Evolutionary conservation across 1,140 invertebrate genomes (phyloP), one percentile per base, ranked within the genome.

Genomic region (Phenacoccus solenopsis): DNA sequence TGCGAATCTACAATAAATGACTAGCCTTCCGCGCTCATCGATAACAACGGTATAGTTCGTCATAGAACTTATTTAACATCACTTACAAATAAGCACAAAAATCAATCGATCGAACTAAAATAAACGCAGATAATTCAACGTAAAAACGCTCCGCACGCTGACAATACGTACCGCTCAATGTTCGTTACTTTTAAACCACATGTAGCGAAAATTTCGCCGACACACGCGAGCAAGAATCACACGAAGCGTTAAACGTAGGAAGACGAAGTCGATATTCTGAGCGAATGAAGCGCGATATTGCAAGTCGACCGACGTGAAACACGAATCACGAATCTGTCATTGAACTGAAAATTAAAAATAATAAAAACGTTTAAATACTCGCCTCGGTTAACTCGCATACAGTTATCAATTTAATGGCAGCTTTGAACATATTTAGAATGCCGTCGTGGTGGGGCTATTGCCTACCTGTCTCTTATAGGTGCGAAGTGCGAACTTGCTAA

Each of bases 291-390:
- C n/a, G n/a, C 13, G 13, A 32, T 32, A 32, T 7, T 32, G 30
- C 5, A 13, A 32, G 30, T 32, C 30, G 30, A 7, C 13, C 38
- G 38, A 9, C 16, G 38, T n/a, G 38, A 49, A 49, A 16, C 13
- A 16, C 38, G 38, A 16, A 49, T 16, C 13, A 10, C 38, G 38
- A 49, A 49, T 49, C 38, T 49, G 38, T 49, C 38, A 49, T 49
- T 49, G 38, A 49, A 49, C 38, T 49, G 38, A 49, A 49, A 49
- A 49, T 49, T 49, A 49, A 49, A 49, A 49, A 49, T 49, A 49
- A 49, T 49, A 49, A 49, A 49, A 9, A 49, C 38, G 38, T 49
- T 49, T 49, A 49, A 49, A 49, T 49, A 49, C 38, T 49, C 38
- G 38, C 38, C 38, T 49, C 38, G 38, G 38, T 16, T 49, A 49